A percentile compares a stretch with the other conserved stretches of the same genome.
Evolutionary conservation across 1,140 invertebrate species (phyloP).

Genomic region (Heliconius melpomene): DNA sequence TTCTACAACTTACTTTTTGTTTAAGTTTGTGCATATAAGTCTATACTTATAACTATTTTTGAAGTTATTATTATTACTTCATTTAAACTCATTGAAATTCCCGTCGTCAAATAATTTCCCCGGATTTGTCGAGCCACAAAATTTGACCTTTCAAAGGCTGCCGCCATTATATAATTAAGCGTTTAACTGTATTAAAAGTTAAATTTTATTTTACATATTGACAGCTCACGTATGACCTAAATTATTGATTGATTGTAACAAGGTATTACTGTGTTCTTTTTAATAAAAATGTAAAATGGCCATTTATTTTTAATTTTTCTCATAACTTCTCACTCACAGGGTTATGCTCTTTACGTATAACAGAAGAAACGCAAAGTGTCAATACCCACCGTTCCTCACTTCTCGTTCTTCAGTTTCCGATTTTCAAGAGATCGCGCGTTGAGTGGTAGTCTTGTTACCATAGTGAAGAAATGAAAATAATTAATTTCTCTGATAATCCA

Average conservation of each 20-base stretch:
- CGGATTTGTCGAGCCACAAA: conserved; percentile 37
- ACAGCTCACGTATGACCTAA: conserved; percentile 9
- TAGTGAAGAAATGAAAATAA: too few relatives aligned
- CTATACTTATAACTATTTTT: too few relatives aligned
- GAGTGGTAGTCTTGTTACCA: too few relatives aligned
- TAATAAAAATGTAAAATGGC: background rate
- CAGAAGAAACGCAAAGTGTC: too few relatives aligned
- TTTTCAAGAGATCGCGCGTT: too few relatives aligned
- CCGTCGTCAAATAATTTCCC: conserved; percentile 24
- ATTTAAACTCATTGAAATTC: conserved; percentile 38
- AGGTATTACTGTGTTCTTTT: background rate
- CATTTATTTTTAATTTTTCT: background rate
- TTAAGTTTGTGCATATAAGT: too few relatives aligned
- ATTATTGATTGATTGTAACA: background rate
- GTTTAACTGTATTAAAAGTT: conserved; percentile 22
- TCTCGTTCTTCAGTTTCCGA: too few relatives aligned
- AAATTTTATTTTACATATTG: conserved; percentile 27
- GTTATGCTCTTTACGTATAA: too few relatives aligned
- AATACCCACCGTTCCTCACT: too few relatives aligned
- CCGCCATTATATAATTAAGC: conserved; percentile 17
- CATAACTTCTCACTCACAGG: background rate
- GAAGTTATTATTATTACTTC: background rate
- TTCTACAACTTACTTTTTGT: too few relatives aligned
- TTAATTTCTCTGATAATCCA: too few relatives aligned
- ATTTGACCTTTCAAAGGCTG: conserved; percentile 36